Evolutionary conservation across 2,888 invertebrate genomes (phyloP), one percentile per base, ranked within the genome.

Genomic region (Hylaea fasciaria): DNA sequence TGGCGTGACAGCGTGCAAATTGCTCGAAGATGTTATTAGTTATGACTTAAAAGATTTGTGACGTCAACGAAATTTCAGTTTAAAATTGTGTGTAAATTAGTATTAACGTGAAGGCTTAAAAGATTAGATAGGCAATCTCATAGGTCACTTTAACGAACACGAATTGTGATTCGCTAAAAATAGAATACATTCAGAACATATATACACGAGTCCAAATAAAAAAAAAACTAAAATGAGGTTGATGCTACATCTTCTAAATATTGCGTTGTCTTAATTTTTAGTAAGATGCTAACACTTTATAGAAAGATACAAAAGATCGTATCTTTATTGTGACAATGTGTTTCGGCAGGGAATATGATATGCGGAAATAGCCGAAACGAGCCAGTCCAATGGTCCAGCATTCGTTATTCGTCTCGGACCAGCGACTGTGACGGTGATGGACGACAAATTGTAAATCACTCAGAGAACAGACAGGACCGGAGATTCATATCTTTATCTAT

Each of bases 1-100:
- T 78, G 72, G 82, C 79, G 80, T 83, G 86, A 85, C 87, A 84
- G 83, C 81, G 74, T 82, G 80, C 78, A 83, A 89, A 85, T 84
- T 83, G 77, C 69, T 82, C 76, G 68, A 76, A 77, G 75, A 82
- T 80, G 78, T 78, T 80, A 76, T 78, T 77, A 78, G 72, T 78
- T 72, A 63, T 68, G 74, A 73, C 78, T 77, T 76, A 81, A 82
- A 80, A 77, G 70, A 77, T 70, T 71, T 70, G 71, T 80, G 77
- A 78, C 74, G 71, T 77, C 77, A 76, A 68, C 69, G 47, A 55
- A 71, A 70, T 75, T 73, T 72, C 64, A 68, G 68, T 68, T 47
- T 46, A 13, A 37, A 41, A 47, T n/a, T 16, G 29, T 56, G 49
- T 51, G 43, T 17, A 56, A 43, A 49, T 70, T 69, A 55, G 57